Base-by-base conservation (phyloP, 2,797 vertebrate species). In the Tokudaia muenninki region DNA sequence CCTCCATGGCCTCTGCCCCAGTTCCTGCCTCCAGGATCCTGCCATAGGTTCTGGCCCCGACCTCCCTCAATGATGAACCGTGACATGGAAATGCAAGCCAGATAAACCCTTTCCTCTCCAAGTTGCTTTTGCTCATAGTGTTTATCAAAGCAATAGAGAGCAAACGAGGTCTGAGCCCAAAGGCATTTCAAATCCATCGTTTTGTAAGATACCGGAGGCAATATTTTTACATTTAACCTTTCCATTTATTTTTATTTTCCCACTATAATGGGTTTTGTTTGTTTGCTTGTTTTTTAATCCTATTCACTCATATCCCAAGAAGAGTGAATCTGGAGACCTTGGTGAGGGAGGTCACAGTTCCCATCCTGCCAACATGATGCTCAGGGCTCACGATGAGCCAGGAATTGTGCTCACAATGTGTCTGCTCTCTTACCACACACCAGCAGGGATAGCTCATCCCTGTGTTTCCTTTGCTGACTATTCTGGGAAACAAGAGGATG, bases 391-490 rank as follows among this genome's bases (percentile, higher is more conserved):
- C 14, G 7, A 94, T 50, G 31, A 91, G 87, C 97, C 92, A 94
- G 37, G 59, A 75, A 84, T 84, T 95, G 74, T 47, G 41, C 41
- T 44, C 1, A 0, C 22, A 44, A 44, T 70, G 88, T 90, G 59
- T 82, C 87, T 92, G 74, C 2, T 1, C 17, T 55, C 52, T 92
- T 37, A 26, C 92, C 67, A 41, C n/a, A 70, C 59, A 75, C 65
- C 34, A 74, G 34, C 50, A 89, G 70, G 78, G 97, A 92, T 74
- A 65, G 81, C 97, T 98, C 80, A 82, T 65, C 90, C 91, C 37
- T 95, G 86, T 77, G 52, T 93, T 98, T 96, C 81, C 94, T 94
- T 44, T 92, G 59, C 74, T 92, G 93, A 94, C 59, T 65, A 61
- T 82, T 55, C 41, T 17, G 34, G 82, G 81, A 70, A 77, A 52